These are phyloP conservation scores for Nycticorax nycticorax DNA, from an alignment of 2,113 vertebrate genomes.

Conservation along the genomic window DNA sequence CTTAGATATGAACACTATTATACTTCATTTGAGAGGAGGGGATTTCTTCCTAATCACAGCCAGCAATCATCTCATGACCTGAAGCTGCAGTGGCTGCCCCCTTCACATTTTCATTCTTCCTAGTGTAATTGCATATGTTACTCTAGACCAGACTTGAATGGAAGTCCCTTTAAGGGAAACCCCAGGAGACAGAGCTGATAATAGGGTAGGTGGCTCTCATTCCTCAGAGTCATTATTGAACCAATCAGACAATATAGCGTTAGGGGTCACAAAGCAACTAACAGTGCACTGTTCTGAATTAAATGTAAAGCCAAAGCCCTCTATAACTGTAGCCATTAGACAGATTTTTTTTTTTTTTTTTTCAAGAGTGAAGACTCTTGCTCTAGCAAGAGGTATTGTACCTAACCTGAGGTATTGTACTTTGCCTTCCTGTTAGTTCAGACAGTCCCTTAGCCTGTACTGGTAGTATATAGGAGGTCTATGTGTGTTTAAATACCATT, in stretches of 20 bases:
- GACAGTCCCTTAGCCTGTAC: not conserved
- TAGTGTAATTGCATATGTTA: conserved; percentile 10
- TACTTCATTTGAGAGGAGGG: conserved; percentile 20
- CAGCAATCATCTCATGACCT: conserved; percentile 34
- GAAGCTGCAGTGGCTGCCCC: conserved; percentile 20
- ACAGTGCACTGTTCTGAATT: not conserved
- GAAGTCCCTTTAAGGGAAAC: not conserved
- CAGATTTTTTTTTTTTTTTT: not conserved
- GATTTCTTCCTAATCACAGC: conserved; percentile 36
- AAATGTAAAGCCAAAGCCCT: conserved; percentile 21
- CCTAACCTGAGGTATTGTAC: conserved; percentile 49
- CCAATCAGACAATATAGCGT: not conserved
- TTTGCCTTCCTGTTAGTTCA: conserved; percentile 35
- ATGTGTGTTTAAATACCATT: not conserved
- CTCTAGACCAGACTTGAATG: conserved; percentile 23
- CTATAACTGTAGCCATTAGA: conserved; percentile 15
- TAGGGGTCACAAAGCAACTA: conserved; percentile 18
- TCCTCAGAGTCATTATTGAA: conserved; percentile 47
- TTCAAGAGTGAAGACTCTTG: not conserved
- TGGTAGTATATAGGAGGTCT: not conserved
- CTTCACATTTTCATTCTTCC: conserved; percentile 5
- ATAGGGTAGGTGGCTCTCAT: conserved; percentile 23
- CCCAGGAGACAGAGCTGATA: conserved; percentile 30
- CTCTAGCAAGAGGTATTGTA: conserved; percentile 31
- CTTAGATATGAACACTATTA: not conserved